Evolutionary conservation across 2,888 invertebrate species (phyloP), one percentile per base, ranked within the genome.

Genomic region (Nasonia oneida): DNA sequence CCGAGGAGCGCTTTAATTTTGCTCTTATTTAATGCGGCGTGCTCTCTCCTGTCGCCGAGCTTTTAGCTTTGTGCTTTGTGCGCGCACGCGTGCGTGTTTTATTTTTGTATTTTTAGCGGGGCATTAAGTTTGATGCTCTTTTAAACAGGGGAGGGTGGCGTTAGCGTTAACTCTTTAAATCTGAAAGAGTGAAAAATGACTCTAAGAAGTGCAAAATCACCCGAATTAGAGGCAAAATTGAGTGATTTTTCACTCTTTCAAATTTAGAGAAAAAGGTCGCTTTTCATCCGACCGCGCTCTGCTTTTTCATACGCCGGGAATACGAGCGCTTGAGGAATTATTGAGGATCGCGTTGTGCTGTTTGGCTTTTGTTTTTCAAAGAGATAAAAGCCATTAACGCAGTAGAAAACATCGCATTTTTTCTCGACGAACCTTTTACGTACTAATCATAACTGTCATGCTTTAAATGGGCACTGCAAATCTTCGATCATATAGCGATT

Each of bases 11-110:
- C n/a, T 61, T 61, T 61, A 61, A 61, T 61, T 61, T 61, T 61
- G n/a, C 57, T 61, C 57, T 61, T 61, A 61, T 61, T 61, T 61
- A 61, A 61, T 61, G 57, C 57, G 57, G n/a, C 57, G 23, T 23
- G 8, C n/a, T 61, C n/a, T 61, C n/a, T 61, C n/a, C 57, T n/a
- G n/a, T n/a, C n/a, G 23, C 18, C 53, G 53, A 53, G 53, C 53
- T 53, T 53, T 53, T 53, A 53, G n/a, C 57, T 61, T 23, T 61
- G 57, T 23, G 57, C 57, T 29, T 29, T 29, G 29, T 37, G 37
- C 37, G 53, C 3, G 18, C 6, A 18, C n/a, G 57, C 6, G 23
- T 61, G 1, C 29, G 8, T 23, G 57, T 61, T 61, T 61, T 61
- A n/a, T 61, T 23, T 61, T 61, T 18, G 57, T 61, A 61, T 61